phyloP scores from a whole-genome alignment of 1,140 invertebrate genomes.

The Sminthurides bifidus region DNA sequence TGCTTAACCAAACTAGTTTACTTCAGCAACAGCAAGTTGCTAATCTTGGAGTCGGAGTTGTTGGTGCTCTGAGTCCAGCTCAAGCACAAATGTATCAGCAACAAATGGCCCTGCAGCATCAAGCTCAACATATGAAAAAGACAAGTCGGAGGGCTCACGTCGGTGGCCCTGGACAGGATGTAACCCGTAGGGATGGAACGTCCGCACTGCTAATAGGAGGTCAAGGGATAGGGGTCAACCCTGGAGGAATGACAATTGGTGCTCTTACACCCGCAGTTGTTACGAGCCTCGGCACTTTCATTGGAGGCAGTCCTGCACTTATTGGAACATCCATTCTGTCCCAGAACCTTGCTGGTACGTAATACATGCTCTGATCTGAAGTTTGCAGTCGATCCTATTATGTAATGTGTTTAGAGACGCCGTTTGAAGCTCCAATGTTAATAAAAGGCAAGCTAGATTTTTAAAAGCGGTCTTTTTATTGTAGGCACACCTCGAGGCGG shows the following conservation, averaged over 20 bases:
- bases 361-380: neutral
- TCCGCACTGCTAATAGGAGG: constrained; percentile 25
- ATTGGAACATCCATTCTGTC: constrained; percentile 27
- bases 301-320: constrained; percentile 22
- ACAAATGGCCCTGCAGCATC: constrained; percentile 41
- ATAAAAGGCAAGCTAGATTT: no score
- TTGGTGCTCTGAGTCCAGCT: constrained; percentile 34
- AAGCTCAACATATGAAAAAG: constrained; percentile 40
- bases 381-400: neutral
- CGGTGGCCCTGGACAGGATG: constrained; percentile 1
- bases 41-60: constrained; percentile 21
- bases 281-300: constrained; percentile 29
- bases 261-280: constrained; percentile 29
- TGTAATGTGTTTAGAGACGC: constrained; percentile 32
- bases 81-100: constrained; percentile 41
- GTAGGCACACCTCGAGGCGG: constrained; percentile 38
- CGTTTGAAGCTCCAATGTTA: constrained; percentile 36
- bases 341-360: constrained; percentile 26
- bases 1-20: no score
- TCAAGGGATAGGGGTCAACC: constrained; percentile 15
- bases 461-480: no score
- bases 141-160: constrained; percentile 35
- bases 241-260: constrained; percentile 26
- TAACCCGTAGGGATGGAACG: constrained; percentile 10
- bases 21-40: constrained; percentile 22